Conservation (phyloP, 23 tunicate genomes). For the Halocynthia aurantium region DNA sequence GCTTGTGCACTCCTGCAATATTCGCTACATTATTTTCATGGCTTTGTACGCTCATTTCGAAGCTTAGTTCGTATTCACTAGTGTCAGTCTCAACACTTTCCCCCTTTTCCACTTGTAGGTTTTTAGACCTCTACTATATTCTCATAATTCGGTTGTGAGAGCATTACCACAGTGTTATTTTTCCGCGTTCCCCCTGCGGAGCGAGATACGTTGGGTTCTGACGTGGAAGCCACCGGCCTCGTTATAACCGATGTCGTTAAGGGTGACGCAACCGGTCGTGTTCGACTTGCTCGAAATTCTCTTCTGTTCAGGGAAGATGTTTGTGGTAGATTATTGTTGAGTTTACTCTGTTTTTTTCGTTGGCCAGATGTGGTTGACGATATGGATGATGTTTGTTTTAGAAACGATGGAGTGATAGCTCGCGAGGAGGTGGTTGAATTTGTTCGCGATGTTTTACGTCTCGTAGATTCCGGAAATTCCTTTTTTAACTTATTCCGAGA, state of each 20-base stretch:
- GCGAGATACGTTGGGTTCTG: not conserved
- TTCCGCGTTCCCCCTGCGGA: not conserved
- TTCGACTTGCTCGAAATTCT: not conserved
- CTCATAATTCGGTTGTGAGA: not conserved
- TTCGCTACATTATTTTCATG: no score
- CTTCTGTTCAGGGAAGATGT: not conserved
- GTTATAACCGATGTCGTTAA: not conserved
- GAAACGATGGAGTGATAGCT: not conserved
- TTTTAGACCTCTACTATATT: slow-evolving; percentile 1
- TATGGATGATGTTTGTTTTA: not conserved
- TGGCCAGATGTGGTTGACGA: not conserved
- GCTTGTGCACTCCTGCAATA: no score
- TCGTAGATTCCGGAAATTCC: not conserved
- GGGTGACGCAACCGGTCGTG: not conserved
- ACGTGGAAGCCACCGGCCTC: not conserved
- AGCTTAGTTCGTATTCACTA: not conserved
- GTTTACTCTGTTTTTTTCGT: not conserved
- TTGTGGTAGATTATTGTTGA: not conserved
- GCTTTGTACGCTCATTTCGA: no score
- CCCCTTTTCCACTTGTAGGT: not conserved
- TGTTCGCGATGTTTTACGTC: not conserved
- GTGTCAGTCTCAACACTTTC: not conserved
- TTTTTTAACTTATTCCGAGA: not conserved
- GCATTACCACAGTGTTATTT: not conserved
- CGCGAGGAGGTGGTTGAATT: not conserved